These are phyloP conservation scores for Orchestes rusci DNA, from an alignment of 2,888 invertebrate species.

Conservation along the genomic window DNA sequence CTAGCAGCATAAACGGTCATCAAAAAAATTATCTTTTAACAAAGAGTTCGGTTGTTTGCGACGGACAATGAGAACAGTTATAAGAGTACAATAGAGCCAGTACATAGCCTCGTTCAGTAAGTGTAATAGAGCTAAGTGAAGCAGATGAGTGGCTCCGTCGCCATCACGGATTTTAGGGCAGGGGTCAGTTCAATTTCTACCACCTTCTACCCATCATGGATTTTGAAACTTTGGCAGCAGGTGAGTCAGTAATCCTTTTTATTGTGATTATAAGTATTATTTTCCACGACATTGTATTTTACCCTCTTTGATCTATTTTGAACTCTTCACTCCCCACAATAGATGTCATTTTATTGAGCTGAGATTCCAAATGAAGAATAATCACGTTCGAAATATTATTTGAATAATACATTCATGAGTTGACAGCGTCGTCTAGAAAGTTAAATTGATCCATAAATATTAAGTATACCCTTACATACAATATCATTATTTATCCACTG, in stretches of 20 bases:
- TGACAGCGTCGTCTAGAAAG: too few relatives aligned
- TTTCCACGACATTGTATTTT: too few relatives aligned
- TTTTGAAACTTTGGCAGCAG: conserved; percentile 43
- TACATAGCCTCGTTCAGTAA: conserved; percentile 23
- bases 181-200: conserved; percentile 26
- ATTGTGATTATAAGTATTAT: too few relatives aligned
- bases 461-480: too few relatives aligned
- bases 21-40: conserved; percentile 24
- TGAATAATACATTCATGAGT: too few relatives aligned
- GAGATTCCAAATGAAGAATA: too few relatives aligned
- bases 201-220: conserved; percentile 32
- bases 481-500: too few relatives aligned
- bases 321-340: too few relatives aligned
- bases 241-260: conserved; percentile 35
- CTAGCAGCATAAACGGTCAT: conserved; percentile 11
- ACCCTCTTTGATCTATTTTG: too few relatives aligned
- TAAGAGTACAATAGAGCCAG: conserved; percentile 28
- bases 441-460: too few relatives aligned
- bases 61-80: conserved; percentile 30
- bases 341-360: too few relatives aligned
- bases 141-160: conserved; percentile 33
- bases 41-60: conserved; percentile 30
- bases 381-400: too few relatives aligned
- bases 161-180: conserved; percentile 29
- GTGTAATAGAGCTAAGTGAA: conserved; percentile 29